Evolutionary conservation across 1,140 invertebrate genomes (phyloP).

Genomic region (Drosophila lacteicornis): DNA sequence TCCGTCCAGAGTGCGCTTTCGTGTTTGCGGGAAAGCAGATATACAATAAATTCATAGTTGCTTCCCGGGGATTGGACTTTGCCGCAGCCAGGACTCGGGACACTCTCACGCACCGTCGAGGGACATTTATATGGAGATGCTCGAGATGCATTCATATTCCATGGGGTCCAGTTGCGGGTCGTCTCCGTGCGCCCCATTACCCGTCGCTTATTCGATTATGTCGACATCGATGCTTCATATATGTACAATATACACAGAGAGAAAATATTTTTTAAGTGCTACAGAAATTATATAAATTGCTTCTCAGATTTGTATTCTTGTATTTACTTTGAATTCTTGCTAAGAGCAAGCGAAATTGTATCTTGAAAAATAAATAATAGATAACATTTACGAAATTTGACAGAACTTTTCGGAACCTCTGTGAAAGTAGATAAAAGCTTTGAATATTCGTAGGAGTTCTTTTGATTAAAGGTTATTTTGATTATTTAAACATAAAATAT

Average conservation of each 20-base stretch:
- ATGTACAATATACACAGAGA: slow-evolving; percentile 4
- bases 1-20: slow-evolving; percentile 64
- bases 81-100: slow-evolving; percentile 1
- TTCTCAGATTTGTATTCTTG: too few species aligned
- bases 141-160: slow-evolving; percentile 76
- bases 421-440: too few species aligned
- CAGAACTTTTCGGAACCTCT: too few species aligned
- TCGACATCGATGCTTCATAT: slow-evolving; percentile 49
- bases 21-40: slow-evolving; percentile 64
- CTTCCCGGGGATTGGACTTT: slow-evolving; percentile 37
- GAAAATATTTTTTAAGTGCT: neutral
- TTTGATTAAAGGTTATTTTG: too few species aligned
- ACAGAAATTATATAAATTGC: neutral
- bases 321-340: too few species aligned
- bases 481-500: too few species aligned
- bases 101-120: slow-evolving; percentile 20
- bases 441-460: too few species aligned
- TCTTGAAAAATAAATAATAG: too few species aligned
- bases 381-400: too few species aligned
- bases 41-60: slow-evolving; percentile 74
- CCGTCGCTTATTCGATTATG: slow-evolving; percentile 73
- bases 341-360: too few species aligned
- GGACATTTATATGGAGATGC: slow-evolving; percentile 52
- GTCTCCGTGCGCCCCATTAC: slow-evolving; percentile 63
- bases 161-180: slow-evolving; percentile 74